Evolutionary conservation across 2,888 invertebrate genomes (phyloP).

Genomic region (Gibbula magus): DNA sequence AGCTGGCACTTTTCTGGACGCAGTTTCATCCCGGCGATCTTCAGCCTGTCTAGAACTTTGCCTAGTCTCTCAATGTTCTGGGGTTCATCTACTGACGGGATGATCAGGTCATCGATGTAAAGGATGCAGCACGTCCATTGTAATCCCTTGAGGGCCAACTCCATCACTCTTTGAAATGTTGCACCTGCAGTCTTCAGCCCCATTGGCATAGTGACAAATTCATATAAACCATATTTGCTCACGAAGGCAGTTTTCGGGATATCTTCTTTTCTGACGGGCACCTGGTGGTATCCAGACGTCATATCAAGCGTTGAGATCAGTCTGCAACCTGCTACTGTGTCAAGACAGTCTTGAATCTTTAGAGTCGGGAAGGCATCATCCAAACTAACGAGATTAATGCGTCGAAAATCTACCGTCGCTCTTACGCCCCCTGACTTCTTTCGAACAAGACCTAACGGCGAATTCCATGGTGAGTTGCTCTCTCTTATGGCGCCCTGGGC

Average conservation of each 20-base stretch:
- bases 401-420: constrained; percentile 38
- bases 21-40: not conserved
- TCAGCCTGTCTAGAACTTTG: not conserved
- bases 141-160: no score
- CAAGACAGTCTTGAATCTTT: no score
- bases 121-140: no score
- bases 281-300: constrained; percentile 38
- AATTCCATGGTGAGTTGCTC: no score
- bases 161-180: no score
- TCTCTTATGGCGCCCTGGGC: constrained; percentile 37
- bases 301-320: constrained; percentile 38
- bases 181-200: no score
- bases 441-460: no score
- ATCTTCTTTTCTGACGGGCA: constrained; percentile 30
- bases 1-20: no score
- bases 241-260: no score
- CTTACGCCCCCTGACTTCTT: constrained; percentile 34
- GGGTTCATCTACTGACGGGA: not conserved
- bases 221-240: no score
- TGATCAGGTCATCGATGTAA: not conserved
- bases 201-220: no score
- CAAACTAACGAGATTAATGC: constrained; percentile 36
- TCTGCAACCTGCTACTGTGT: not conserved
- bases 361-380: constrained; percentile 33
- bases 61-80: not conserved